Conservation (phyloP, 2,888 invertebrate species). For the Thecocarcelia acutangulata region DNA sequence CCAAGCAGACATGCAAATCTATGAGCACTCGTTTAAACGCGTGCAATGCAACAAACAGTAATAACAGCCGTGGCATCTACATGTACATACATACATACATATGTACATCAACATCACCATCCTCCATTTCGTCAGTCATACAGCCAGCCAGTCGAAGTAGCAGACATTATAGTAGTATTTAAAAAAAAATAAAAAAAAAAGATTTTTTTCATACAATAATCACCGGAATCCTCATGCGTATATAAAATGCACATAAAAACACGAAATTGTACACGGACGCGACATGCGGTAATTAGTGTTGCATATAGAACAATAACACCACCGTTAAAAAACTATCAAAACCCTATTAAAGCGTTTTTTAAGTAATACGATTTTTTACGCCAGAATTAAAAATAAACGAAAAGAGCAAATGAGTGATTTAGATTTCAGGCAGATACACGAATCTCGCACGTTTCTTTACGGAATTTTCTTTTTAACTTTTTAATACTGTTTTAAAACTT, state of each 20-base stretch:
- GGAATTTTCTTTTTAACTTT: not conserved
- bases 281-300: conserved; percentile 69
- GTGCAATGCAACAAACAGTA: conserved; percentile 42
- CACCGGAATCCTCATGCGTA: conserved; percentile 64
- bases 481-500: not conserved
- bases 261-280: conserved; percentile 57
- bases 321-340: conserved; percentile 39
- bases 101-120: conserved; percentile 30
- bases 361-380: conserved; percentile 30
- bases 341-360: conserved; percentile 32
- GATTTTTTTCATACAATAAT: conserved; percentile 50
- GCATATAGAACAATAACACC: conserved; percentile 47
- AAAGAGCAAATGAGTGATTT: conserved; percentile 59
- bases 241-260: conserved; percentile 49
- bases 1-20: conserved; percentile 42
- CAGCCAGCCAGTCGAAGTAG: conserved; percentile 23
- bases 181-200: conserved; percentile 12
- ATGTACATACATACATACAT: too few species aligned
- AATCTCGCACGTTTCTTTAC: conserved; percentile 16
- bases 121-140: conserved; percentile 8
- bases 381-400: conserved; percentile 4
- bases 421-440: not conserved
- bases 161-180: conserved; percentile 8
- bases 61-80: conserved; percentile 16
- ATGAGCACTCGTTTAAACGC: conserved; percentile 42